Evolutionary conservation across 2,113 vertebrate species (phyloP).

Genomic region (Peromyscus maniculatus): DNA sequence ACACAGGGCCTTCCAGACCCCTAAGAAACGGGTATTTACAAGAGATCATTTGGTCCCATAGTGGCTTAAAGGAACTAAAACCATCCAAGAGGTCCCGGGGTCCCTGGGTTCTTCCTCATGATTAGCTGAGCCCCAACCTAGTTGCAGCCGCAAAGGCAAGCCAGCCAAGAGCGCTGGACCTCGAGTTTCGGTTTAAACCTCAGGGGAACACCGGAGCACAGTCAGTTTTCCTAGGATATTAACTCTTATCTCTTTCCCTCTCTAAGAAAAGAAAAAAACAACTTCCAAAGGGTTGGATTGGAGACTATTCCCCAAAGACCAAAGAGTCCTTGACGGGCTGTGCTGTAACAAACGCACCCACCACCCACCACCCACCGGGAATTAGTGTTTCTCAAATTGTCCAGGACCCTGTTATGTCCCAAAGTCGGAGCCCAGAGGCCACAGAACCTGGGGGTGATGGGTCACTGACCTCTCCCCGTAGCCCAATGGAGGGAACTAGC

Average conservation of each 20-base stretch:
- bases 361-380: neutral
- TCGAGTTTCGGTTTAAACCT: constrained; percentile 7
- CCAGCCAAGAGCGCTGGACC: neutral
- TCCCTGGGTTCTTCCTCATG: neutral
- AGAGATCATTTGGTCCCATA: neutral
- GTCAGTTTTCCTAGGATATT: constrained; percentile 6
- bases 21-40: neutral
- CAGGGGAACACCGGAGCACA: neutral
- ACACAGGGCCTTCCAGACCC: neutral
- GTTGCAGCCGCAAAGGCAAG: neutral
- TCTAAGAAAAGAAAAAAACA: neutral
- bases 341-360: neutral
- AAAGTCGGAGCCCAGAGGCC: constrained; percentile 15
- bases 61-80: constrained; percentile 46
- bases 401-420: neutral
- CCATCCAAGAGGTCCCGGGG: neutral
- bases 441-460: neutral
- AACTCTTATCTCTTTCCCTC: constrained; percentile 15
- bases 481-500: neutral
- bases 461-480: neutral
- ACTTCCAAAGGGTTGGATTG: neutral
- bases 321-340: neutral
- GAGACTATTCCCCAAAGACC: neutral
- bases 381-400: neutral
- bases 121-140: neutral